A percentile compares a stretch with the other conserved stretches of the same genome.
These are phyloP conservation scores for Carterocephalus palaemon DNA, from an alignment of 2,888 invertebrate genomes.

Conservation along the genomic window DNA sequence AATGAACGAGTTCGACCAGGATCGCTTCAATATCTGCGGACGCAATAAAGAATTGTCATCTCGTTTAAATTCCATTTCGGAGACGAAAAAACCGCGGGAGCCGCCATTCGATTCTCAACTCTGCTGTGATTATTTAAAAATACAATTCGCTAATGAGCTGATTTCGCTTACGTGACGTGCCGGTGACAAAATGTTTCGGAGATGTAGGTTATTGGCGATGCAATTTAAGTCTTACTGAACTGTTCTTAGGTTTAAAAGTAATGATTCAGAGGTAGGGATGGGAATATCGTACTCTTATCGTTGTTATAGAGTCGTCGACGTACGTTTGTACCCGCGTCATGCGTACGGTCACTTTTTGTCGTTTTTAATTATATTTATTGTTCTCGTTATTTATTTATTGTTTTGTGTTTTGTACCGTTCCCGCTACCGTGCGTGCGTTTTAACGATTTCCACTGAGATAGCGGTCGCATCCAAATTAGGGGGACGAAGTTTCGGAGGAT, in stretches of 20 bases:
- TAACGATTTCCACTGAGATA: slow-evolving; percentile 67
- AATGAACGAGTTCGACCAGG: slow-evolving; percentile 49
- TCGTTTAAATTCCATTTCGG: slow-evolving; percentile 70
- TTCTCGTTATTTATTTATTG: slow-evolving; percentile 75
- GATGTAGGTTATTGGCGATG: slow-evolving; percentile 37
- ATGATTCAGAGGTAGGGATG: slow-evolving; percentile 2
- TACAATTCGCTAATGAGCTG: slow-evolving; percentile 66
- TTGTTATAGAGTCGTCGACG: slow-evolving; percentile 68
- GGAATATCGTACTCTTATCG: slow-evolving; percentile 44
- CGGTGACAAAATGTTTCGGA: slow-evolving; percentile 69
- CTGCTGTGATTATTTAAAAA: slow-evolving; percentile 50
- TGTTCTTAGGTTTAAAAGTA: slow-evolving; percentile 30
- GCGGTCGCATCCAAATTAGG: slow-evolving; percentile 71
- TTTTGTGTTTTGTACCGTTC: slow-evolving; percentile 63
- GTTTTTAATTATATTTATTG: slow-evolving; percentile 78
- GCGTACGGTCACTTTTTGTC: slow-evolving; percentile 73
- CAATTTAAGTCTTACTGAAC: slow-evolving; percentile 42
- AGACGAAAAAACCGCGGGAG: slow-evolving; percentile 46
- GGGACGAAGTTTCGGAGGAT: slow-evolving; percentile 55
- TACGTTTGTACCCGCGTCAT: slow-evolving; percentile 68
- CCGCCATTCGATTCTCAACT: slow-evolving; percentile 49
- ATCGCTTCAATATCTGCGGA: slow-evolving; percentile 43
- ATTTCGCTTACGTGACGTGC: slow-evolving; percentile 61
- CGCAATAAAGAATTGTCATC: slow-evolving; percentile 63
- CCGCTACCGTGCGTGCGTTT: slow-evolving; percentile 72